phyloP scores from a whole-genome alignment of 2,888 invertebrate genomes.

The Drosophila barbarae region DNA sequence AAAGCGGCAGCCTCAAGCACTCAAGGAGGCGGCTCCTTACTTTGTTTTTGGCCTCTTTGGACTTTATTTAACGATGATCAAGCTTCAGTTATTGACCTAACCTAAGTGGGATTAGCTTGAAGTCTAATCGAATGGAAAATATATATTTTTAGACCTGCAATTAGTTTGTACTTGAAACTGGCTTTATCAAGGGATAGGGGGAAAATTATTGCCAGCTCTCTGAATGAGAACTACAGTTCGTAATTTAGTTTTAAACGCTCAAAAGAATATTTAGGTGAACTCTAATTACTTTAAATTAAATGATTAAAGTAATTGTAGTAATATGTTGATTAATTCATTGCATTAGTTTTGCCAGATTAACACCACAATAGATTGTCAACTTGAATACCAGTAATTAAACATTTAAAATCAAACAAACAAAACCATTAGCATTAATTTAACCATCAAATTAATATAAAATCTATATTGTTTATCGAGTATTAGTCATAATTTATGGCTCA shows the following conservation, averaged over 20 bases:
- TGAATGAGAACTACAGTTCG: not conserved
- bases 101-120: slow-evolving; percentile 37
- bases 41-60: slow-evolving; percentile 4
- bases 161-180: not conserved
- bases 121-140: slow-evolving; percentile 13
- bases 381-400: not conserved
- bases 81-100: slow-evolving; percentile 39
- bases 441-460: not conserved
- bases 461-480: not conserved
- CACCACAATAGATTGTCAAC: not conserved
- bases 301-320: slow-evolving; percentile 1
- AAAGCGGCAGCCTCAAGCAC: slow-evolving; percentile 27
- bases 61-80: slow-evolving; percentile 1
- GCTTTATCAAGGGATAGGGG: not conserved
- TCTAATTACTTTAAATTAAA: slow-evolving; percentile 1
- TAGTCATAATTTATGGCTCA: not conserved
- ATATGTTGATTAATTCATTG: not conserved
- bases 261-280: not conserved
- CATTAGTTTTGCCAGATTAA: not conserved
- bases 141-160: slow-evolving; percentile 7
- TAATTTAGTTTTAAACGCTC: not conserved
- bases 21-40: slow-evolving; percentile 5
- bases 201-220: not conserved
- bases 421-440: slow-evolving; percentile 3
- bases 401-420: slow-evolving; percentile 1